phyloP scores from a whole-genome alignment of 1,140 invertebrate species.

The Marisa cornuarietis region DNA sequence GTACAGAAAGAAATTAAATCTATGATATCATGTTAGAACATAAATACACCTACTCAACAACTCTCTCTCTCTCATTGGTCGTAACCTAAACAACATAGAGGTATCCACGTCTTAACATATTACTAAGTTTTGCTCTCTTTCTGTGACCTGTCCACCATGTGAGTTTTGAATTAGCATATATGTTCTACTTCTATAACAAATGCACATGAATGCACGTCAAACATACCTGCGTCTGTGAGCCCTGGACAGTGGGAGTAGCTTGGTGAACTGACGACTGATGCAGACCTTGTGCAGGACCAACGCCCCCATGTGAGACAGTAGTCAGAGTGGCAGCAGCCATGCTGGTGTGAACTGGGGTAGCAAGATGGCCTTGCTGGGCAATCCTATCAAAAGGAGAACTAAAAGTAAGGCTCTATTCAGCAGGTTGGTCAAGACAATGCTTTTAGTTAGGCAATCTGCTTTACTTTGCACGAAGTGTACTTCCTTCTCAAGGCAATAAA shows the following conservation, averaged over 20 bases:
- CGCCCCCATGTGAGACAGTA: constrained; percentile 3
- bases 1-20: no score
- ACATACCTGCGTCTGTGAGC: not conserved
- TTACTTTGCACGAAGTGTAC: not conserved
- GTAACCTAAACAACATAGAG: not conserved
- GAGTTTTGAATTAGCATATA: not conserved
- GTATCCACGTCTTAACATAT: not conserved
- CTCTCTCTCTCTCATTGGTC: not conserved
- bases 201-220: not conserved
- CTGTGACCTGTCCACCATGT: no score
- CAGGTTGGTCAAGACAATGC: not conserved
- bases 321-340: constrained; percentile 15
- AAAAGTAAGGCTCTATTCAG: not conserved
- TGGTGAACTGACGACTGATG: constrained; percentile 8
- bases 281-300: not conserved
- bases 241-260: not conserved
- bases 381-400: constrained; percentile 6
- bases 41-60: no score
- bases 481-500: not conserved
- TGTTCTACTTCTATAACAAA: not conserved
- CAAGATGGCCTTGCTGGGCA: not conserved
- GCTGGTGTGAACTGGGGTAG: constrained; percentile 2
- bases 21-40: no score
- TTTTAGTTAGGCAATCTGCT: not conserved
- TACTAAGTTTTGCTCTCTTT: not conserved